Base-by-base conservation (phyloP, 1,140 invertebrate genomes). In the Macrotrachela quadricornifera region DNA sequence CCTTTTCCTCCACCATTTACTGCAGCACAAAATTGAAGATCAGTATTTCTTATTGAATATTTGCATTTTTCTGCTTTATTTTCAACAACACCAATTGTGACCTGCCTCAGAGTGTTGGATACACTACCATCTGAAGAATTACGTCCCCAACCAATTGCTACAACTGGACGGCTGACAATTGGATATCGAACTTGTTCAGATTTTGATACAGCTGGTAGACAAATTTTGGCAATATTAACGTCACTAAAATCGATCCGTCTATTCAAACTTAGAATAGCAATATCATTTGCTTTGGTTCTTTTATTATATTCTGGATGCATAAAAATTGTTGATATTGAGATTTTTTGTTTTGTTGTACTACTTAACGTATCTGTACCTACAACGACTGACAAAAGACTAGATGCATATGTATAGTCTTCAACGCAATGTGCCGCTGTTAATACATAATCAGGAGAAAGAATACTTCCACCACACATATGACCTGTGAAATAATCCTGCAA, bases 351-450 rank as follows among this genome's bases (percentile, higher is more conserved):
- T 30, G 2, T 8, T 2, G 8, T 8, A 30, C 8, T 30, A 8
- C 8, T 30, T 30, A 30, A 30, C 8, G 21, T 4, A 30, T 30
- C 8, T 30, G 21, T 30, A 4, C 21, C 21, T 30, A 30, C 21
- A 4, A 30, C 21, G 8, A 30, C 21, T 30, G 21, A 30, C 8
- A 30, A 8, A 4, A 30, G 21, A 30, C 3, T 4, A 30, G 8
- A 8, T 30, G 21, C 21, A 8, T 4, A 30, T 30, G 8, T 8
- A 2, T 4, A 4, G 8, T 30, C 21, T 4, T 30, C 21, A 0
- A 65, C 52, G 64, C 84, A 85, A 60, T 80, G 77, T 45, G 81
- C 82, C 3, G 81, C 75, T 1, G 82, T 85, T 1, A 82, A 58
- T 6, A 85, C 77, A 15, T 78, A 78, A 59, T 79, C 74, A 10